Evolutionary conservation across 2,113 vertebrate species (phyloP), one percentile per base, ranked within the genome.

Genomic region (Vimba vimba): DNA sequence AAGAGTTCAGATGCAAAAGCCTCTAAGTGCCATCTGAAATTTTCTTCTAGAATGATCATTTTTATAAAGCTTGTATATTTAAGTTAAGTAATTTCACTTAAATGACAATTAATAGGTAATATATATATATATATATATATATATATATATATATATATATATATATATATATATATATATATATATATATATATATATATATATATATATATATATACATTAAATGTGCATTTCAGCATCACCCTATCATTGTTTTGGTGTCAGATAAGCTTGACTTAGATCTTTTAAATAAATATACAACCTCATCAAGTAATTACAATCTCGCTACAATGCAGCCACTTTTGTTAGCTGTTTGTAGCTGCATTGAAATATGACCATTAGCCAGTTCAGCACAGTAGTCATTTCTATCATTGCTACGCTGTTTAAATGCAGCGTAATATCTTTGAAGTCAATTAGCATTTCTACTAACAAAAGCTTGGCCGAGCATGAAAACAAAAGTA

Each of bases 401-500:
- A 39, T 23, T 71, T 73, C 27, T 10, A 39, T 11, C 81, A 68
- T 79, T 25, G 77, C 50, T 60, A 30, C 12, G n/a, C 62, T 62
- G 66, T 43, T 78, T 19, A 57, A 68, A 66, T 69, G n/a, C 45
- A n/a, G 84, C 11, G 15, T 47, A 78, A 60, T 76, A 50, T 43
- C 43, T 36, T 75, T 2, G 0, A 78, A 59, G 17, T 43, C 23
- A 79, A 62, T 80, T 71, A 86, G 33, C 64, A 80, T 73, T 66
- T 13, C 30, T 25, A 52, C 85, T 80, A 59, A 79, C 60, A 79
- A 85, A 80, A 86, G 75, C 77, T 59, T 33, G 39, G 85, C 77
- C 66, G 12, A 71, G 85, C 74, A 79, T 80, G 66, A 80, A 79
- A 79, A 80, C 39, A 55, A 45, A 71, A 60, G 77, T 78, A 79